Percentiles rank a stretch among this genome's conserved stretches.
Conservation (phyloP, 2,888 invertebrate species). For the Lasioglossum villosulum region DNA sequence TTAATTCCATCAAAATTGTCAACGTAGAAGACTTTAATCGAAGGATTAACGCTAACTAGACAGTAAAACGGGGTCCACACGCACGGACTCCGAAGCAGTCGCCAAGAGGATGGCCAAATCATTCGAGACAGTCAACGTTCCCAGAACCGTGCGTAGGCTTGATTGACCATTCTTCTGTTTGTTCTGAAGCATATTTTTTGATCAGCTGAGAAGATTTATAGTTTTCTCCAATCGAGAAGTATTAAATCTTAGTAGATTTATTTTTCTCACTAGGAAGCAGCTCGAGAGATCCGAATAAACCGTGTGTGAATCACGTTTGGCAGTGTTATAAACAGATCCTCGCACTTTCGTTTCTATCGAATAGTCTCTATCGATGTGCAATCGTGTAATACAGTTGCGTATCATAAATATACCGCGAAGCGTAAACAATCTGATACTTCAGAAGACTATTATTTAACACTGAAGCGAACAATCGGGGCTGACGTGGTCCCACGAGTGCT, state of each 20-base stretch:
- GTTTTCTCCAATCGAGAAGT: background rate
- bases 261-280: background rate
- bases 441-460: background rate
- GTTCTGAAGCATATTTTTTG: background rate
- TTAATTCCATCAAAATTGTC: too few species aligned
- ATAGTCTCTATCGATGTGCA: background rate
- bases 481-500: too few species aligned
- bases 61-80: too few species aligned
- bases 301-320: background rate
- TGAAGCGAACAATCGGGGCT: too few species aligned
- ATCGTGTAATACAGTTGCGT: background rate
- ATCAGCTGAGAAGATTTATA: background rate
- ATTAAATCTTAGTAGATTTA: background rate
- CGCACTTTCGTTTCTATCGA: background rate
- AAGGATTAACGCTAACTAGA: too few species aligned
- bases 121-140: too few species aligned
- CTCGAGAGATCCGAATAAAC: background rate
- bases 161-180: background rate
- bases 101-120: too few species aligned
- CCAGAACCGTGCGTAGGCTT: too few species aligned
- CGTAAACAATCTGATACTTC: background rate
- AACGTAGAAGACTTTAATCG: too few species aligned
- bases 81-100: too few species aligned
- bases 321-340: background rate
- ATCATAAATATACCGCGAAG: background rate